Evolutionary conservation across 2,888 invertebrate species (phyloP).

Genomic region (Eupelmus urozonus): DNA sequence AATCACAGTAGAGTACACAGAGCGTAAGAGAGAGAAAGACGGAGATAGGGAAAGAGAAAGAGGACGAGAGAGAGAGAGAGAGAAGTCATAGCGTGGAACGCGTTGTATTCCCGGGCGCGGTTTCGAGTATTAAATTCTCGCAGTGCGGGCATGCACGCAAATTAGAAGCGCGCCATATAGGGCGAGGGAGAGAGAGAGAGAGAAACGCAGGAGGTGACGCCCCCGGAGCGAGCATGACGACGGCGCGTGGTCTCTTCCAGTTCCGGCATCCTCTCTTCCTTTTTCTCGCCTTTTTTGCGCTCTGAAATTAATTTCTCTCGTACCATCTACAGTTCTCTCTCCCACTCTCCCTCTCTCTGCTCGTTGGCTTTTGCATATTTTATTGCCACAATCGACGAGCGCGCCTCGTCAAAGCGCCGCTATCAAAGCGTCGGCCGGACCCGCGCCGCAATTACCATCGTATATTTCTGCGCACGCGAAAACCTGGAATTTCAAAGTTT

Average conservation of each 20-base stretch:
- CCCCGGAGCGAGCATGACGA: not conserved
- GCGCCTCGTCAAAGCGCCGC: not conserved
- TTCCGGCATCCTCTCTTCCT: not conserved
- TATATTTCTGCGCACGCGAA: too few relatives aligned
- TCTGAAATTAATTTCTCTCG: constrained; percentile 22
- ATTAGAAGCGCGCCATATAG: constrained; percentile 66
- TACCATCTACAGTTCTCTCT: not conserved
- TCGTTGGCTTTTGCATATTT: constrained; percentile 18
- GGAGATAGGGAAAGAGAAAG: not conserved
- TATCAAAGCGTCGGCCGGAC: too few relatives aligned
- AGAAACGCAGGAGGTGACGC: not conserved
- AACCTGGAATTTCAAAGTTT: not conserved
- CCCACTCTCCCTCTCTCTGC: not conserved
- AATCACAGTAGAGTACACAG: not conserved
- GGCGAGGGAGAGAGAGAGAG: constrained; percentile 18
- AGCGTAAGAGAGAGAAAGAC: not conserved
- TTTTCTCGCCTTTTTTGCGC: not conserved
- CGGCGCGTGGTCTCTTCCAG: constrained; percentile 1
- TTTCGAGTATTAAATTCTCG: constrained; percentile 72
- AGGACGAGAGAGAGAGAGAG: not conserved
- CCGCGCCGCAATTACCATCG: too few relatives aligned
- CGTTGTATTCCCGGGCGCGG: constrained; percentile 62
- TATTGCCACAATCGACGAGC: constrained; percentile 14
- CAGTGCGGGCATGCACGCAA: constrained; percentile 63
- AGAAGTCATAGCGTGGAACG: not conserved